phyloP scores from a whole-genome alignment of 2,888 invertebrate species.

The Stegana nigrithorax region DNA sequence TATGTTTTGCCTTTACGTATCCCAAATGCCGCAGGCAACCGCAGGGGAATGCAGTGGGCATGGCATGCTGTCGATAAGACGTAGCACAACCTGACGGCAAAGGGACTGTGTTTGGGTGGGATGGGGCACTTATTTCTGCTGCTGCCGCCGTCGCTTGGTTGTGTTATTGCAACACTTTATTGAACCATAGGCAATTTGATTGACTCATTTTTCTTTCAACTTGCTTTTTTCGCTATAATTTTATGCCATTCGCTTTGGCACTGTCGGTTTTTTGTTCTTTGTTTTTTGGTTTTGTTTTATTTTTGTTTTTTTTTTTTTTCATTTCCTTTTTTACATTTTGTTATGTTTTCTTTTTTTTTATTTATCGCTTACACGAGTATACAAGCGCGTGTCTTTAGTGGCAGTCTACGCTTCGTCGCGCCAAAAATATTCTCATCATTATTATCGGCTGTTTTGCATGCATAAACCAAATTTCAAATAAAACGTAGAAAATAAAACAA shows the following conservation, averaged over 20 bases:
- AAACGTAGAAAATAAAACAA: neutral
- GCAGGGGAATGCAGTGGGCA: neutral
- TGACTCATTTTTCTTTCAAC: constrained; percentile 41
- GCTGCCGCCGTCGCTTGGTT: too few species aligned
- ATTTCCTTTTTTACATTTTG: neutral
- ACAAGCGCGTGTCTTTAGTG: neutral
- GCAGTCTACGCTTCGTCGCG: neutral
- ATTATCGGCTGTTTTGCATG: neutral
- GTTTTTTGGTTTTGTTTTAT: constrained; percentile 13
- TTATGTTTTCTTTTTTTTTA: neutral
- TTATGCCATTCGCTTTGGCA: too few species aligned
- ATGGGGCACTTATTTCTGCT: too few species aligned
- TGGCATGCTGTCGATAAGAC: too few species aligned
- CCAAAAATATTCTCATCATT: neutral
- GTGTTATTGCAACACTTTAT: constrained; percentile 43
- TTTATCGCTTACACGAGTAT: neutral
- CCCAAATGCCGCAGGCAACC: neutral
- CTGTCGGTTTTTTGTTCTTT: constrained; percentile 26
- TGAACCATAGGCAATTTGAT: constrained; percentile 55
- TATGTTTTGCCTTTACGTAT: neutral
- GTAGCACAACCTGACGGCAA: too few species aligned
- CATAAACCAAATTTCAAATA: constrained; percentile 2
- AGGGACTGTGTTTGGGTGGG: too few species aligned
- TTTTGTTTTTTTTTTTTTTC: neutral
- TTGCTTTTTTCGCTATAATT: constrained; percentile 14